phyloP scores from a whole-genome alignment of 2,888 invertebrate genomes.

The Baccha elongata region DNA sequence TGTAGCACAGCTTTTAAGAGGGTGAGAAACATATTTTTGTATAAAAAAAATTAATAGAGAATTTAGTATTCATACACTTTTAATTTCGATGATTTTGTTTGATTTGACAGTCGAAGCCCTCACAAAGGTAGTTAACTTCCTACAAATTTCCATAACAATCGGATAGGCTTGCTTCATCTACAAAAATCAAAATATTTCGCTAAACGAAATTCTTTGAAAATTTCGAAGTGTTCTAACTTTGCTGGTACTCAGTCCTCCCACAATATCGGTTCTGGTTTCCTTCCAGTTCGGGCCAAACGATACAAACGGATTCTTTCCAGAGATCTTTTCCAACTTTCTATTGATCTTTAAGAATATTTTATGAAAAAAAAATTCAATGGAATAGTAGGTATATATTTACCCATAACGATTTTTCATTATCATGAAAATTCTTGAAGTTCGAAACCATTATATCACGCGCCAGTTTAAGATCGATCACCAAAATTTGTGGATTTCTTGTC shows the following conservation, averaged over 20 bases:
- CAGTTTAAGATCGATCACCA: conserved; percentile 78
- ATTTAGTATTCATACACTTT: conserved; percentile 75
- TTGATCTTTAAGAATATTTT: conserved; percentile 19
- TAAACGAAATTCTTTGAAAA: neutral
- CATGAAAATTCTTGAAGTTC: conserved; percentile 76
- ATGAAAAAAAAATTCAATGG: too few species aligned
- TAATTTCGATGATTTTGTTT: conserved; percentile 75
- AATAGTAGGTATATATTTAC: conserved; percentile 20
- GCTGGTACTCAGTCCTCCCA: conserved; percentile 68
- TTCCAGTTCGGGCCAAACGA: conserved; percentile 77
- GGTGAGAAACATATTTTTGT: neutral
- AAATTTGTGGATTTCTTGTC: conserved; percentile 76
- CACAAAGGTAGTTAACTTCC: conserved; percentile 74
- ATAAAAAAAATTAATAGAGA: neutral
- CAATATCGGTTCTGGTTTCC: conserved; percentile 70
- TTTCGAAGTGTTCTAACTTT: conserved; percentile 42
- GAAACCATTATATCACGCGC: conserved; percentile 75
- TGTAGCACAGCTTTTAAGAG: conserved; percentile 76
- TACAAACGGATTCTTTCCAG: conserved; percentile 77
- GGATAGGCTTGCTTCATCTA: conserved; percentile 76
- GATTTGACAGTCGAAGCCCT: conserved; percentile 20
- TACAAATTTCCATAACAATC: conserved; percentile 76
- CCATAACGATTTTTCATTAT: conserved; percentile 54
- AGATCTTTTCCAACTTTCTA: conserved; percentile 73
- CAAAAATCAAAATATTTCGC: neutral